Percentiles rank a stretch among this genome's conserved stretches.
Evolutionary conservation across 2,113 vertebrate genomes (phyloP).

Genomic region (Eupsittula cactorum): DNA sequence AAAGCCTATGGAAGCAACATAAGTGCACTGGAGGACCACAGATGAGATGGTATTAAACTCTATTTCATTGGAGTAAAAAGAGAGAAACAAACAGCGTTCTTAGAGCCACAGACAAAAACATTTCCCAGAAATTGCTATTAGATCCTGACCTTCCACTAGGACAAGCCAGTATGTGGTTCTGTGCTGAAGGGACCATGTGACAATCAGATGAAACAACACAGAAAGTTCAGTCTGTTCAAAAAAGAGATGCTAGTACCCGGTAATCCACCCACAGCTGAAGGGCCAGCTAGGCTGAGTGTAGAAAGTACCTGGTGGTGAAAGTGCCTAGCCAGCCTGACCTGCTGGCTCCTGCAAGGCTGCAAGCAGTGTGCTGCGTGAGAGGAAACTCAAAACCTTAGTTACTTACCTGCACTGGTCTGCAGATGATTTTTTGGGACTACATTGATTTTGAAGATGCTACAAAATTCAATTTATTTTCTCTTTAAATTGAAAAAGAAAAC

Average conservation of each 20-base stretch:
- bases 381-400: neutral
- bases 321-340: neutral
- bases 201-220: neutral
- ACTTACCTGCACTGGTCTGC: neutral
- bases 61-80: neutral
- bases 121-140: neutral
- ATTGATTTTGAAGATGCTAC: neutral
- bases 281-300: accelerated
- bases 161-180: neutral
- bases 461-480: neutral
- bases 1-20: neutral
- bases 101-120: neutral
- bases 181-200: neutral
- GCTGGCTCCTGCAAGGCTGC: neutral
- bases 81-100: neutral
- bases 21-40: neutral
- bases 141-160: neutral
- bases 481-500: neutral
- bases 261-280: neutral
- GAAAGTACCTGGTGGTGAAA: neutral
- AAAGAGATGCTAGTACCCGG: neutral
- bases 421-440: neutral
- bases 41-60: neutral
- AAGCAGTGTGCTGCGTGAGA: accelerated
- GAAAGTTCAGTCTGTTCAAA: neutral